Base-by-base conservation (phyloP, 2,113 vertebrate species). In the Sinocyclocheilus anophthalmus region DNA sequence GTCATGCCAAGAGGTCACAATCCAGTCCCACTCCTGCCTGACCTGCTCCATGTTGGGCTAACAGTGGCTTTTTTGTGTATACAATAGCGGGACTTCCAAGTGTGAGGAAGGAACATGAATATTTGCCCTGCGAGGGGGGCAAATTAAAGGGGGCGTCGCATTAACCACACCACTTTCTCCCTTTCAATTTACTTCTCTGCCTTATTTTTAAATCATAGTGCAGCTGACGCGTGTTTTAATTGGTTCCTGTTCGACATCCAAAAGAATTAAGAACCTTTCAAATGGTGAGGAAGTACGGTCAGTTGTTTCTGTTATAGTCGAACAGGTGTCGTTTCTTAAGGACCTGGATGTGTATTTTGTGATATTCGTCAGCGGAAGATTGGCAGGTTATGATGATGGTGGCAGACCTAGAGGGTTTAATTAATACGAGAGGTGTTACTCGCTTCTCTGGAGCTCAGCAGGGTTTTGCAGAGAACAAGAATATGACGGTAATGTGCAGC, bases 201-300 rank as follows among this genome's bases (percentile, higher is more conserved):
- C 70, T 89, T 81, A 86, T 87, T 88, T 87, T 85, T 77, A 83
- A 86, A 88, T 84, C 87, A 85, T 86, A 87, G 85, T 80, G 78
- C 84, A 88, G 88, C 76, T 83, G 76, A 88, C 72, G 65, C 55
- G 77, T 80, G 45, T 73, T 87, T 83, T 79, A 86, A 88, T 86
- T 87, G 69, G 82, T 63, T 22, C 18, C 42, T 85, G 65, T 82
- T 59, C 18, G 20, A 26, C 22, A 39, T 70, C 50, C 57, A 3
- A 77, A 57, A 59, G 10, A 79, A 59, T 79, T 73, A 42, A 4
- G 7, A 77, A 55, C 12, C 3, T 57, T 53, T 26, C 16, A 22
- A 55, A 57, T 37, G 76, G 20, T 20, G 20, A 16, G 33, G 22
- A 80, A 16, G 70, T 45, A n/a, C 14, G 37, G 55, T 26, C 77